These are phyloP conservation scores for Trichopoda pennipes DNA, from an alignment of 2,888 invertebrate genomes.

Conservation along the genomic window DNA sequence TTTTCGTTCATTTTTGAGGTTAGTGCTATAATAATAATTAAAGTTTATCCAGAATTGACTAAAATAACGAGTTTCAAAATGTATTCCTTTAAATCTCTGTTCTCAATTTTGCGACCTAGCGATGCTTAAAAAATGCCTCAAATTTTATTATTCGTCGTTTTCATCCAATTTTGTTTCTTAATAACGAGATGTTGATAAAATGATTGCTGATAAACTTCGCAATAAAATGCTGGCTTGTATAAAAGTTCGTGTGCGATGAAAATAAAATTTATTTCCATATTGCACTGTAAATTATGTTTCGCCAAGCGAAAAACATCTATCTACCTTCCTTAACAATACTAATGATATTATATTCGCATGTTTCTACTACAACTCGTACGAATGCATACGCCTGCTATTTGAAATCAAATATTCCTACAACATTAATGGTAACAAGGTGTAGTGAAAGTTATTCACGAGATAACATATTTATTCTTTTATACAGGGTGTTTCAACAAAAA, in stretches of 20 bases:
- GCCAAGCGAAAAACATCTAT: background rate
- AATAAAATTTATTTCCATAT: slow-evolving; percentile 39
- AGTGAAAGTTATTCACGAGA: too few relatives aligned
- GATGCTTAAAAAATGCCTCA: background rate
- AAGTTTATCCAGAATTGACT: too few relatives aligned
- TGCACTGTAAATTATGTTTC: slow-evolving; percentile 21
- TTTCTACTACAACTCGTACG: background rate
- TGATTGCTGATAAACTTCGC: slow-evolving; percentile 52
- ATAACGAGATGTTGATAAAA: slow-evolving; percentile 32
- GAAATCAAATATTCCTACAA: too few relatives aligned
- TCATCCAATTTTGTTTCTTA: background rate
- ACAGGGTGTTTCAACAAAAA: too few relatives aligned
- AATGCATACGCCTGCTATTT: background rate
- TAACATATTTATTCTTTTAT: too few relatives aligned
- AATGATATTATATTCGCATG: background rate
- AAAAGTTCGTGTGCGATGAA: slow-evolving; percentile 34
- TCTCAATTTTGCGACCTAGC: background rate
- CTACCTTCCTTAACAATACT: background rate
- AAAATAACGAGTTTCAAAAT: background rate
- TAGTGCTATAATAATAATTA: too few relatives aligned
- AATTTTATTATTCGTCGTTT: background rate
- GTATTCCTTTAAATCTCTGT: background rate
- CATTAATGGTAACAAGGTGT: too few relatives aligned
- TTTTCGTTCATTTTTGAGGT: too few relatives aligned
- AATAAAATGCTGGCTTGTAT: slow-evolving; percentile 49